phyloP scores from a whole-genome alignment of 2,888 invertebrate species.

The Ormyrus pomaceus region DNA sequence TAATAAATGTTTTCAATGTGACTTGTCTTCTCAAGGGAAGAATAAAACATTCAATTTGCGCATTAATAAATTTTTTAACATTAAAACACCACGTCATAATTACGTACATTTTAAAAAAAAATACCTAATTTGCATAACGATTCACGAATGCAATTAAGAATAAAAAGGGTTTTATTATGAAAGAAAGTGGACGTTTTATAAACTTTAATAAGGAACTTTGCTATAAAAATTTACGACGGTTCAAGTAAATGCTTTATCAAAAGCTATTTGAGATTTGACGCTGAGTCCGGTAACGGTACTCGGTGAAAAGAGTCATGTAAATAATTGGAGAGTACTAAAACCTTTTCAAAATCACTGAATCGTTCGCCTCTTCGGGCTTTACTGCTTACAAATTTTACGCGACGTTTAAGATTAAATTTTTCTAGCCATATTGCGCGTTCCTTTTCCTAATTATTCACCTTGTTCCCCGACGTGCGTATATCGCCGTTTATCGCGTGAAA shows the following conservation, averaged over 20 bases:
- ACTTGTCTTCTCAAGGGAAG: neutral
- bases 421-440: too few relatives aligned
- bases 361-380: neutral
- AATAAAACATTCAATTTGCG: too few relatives aligned
- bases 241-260: conserved; percentile 12
- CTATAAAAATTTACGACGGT: conserved; percentile 2
- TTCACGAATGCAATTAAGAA: too few relatives aligned
- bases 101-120: neutral
- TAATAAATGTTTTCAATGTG: too few relatives aligned
- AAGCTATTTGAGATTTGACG: conserved; percentile 1
- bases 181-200: conserved; percentile 6
- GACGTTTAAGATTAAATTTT: too few relatives aligned
- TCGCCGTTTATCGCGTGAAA: too few relatives aligned
- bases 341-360: conserved; percentile 20
- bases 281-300: neutral
- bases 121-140: neutral
- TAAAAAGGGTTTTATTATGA: too few relatives aligned
- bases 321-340: conserved; percentile 28
- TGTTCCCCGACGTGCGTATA: too few relatives aligned
- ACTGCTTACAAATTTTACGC: too few relatives aligned
- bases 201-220: neutral
- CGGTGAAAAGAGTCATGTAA: conserved; percentile 12
- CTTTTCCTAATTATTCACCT: too few relatives aligned
- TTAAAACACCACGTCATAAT: too few relatives aligned
- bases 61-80: too few relatives aligned